These are phyloP conservation scores for Ardeotis arabs DNA, from an alignment of 2,113 vertebrate genomes.

Conservation along the genomic window DNA sequence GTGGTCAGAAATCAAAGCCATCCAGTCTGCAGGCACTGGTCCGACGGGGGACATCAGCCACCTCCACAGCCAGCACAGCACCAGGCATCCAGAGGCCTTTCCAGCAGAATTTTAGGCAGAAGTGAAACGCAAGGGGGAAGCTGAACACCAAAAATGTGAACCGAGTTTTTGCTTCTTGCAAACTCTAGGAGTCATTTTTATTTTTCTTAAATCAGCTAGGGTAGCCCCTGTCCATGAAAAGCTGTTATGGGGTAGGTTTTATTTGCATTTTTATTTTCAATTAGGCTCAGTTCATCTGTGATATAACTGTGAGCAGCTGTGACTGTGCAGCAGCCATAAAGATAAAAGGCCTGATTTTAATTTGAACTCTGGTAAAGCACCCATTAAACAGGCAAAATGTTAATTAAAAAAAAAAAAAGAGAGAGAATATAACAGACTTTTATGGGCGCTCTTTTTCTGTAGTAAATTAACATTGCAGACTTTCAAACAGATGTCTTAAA, in stretches of 20 bases:
- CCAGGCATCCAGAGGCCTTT: not conserved
- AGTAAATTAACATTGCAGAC: conserved; percentile 82
- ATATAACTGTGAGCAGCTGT: conserved; percentile 82
- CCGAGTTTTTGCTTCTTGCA: not conserved
- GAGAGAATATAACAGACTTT: conserved; percentile 76
- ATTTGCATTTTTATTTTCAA: conserved; percentile 84
- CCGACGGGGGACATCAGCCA: not conserved
- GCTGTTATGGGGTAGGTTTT: conserved; percentile 73
- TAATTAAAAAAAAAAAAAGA: conserved; percentile 76
- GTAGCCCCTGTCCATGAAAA: conserved; percentile 46
- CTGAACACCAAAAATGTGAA: conserved; percentile 12
- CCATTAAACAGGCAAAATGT: conserved; percentile 82
- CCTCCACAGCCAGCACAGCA: not conserved
- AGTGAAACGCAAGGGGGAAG: conserved; percentile 7
- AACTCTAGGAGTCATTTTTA: conserved; percentile 35
- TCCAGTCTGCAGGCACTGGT: not conserved
- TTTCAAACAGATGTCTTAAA: conserved; percentile 84
- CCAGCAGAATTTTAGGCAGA: not conserved
- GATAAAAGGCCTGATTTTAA: conserved; percentile 84
- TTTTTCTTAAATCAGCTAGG: conserved; percentile 38
- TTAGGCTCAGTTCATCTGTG: conserved; percentile 79
- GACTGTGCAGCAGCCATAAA: conserved; percentile 72
- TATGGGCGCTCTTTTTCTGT: conserved; percentile 71
- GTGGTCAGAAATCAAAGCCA: not conserved
- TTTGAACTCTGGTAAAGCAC: conserved; percentile 81